Evolutionary conservation across 2,888 invertebrate genomes (phyloP).

Genomic region (Euzophera pinguis): DNA sequence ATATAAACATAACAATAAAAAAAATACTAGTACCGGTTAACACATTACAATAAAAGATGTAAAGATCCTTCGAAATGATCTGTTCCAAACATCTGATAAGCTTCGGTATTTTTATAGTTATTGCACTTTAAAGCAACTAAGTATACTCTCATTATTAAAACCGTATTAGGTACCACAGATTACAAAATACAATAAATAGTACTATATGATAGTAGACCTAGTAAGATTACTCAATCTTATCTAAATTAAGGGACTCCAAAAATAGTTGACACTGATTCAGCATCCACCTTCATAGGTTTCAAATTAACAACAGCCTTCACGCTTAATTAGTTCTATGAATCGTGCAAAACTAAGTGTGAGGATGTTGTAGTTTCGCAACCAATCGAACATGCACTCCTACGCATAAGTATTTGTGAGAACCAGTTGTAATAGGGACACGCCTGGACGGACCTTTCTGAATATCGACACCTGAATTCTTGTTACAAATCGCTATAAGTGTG

Average conservation of each 20-base stretch:
- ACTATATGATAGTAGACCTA: no score
- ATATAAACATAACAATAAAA: no score
- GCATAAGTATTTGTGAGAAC: slow-evolving; percentile 27
- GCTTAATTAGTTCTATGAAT: slow-evolving; percentile 59
- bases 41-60: no score
- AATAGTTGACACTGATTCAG: slow-evolving; percentile 9
- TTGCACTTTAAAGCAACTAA: no score
- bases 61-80: no score
- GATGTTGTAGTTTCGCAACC: slow-evolving; percentile 42
- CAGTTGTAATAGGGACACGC: slow-evolving; percentile 32
- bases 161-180: no score
- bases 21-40: no score
- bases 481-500: slow-evolving; percentile 25
- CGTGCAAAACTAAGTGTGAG: slow-evolving; percentile 49
- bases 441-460: slow-evolving; percentile 31
- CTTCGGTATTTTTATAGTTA: no score
- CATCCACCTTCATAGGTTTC: slow-evolving; percentile 1
- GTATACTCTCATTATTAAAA: no score
- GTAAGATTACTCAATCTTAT: neutral
- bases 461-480: slow-evolving; percentile 33
- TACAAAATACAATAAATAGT: no score
- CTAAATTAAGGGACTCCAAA: neutral
- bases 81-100: no score
- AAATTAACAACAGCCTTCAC: slow-evolving; percentile 46
- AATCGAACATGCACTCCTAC: slow-evolving; percentile 21